Conservation (phyloP, 2,888 invertebrate genomes). For the Adelognathus sp. region DNA sequence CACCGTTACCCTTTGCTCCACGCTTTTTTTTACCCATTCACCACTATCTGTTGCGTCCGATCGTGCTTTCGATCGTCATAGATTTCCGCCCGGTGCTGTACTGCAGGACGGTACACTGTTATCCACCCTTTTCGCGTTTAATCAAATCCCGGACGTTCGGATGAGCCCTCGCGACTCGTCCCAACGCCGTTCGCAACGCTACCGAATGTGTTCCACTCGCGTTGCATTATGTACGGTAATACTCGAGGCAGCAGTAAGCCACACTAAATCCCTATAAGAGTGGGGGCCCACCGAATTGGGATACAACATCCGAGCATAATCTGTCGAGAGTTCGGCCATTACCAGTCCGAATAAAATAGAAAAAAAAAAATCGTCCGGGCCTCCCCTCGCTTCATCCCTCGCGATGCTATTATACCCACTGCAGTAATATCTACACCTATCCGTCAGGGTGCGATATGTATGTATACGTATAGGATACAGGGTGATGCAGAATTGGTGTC, state of each 20-base stretch:
- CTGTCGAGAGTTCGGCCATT: conserved; percentile 77
- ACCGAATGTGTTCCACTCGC: conserved; percentile 50
- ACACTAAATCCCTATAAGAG: conserved; percentile 75
- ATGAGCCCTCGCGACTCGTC: conserved; percentile 29
- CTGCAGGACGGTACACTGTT: not conserved
- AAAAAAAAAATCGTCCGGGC: conserved; percentile 49
- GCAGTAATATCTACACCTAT: conserved; percentile 2
- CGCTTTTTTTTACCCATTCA: conserved; percentile 34
- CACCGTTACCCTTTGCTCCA: conserved; percentile 28
- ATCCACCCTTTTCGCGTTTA: conserved; percentile 25
- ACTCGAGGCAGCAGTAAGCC: conserved; percentile 72
- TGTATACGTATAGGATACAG: too few relatives aligned
- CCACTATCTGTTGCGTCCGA: conserved; percentile 16
- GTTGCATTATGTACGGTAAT: conserved; percentile 72
- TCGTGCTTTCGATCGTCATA: conserved; percentile 34
- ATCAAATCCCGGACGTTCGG: conserved; percentile 36
- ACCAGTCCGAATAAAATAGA: conserved; percentile 68
- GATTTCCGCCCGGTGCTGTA: conserved; percentile 24
- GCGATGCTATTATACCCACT: conserved; percentile 45
- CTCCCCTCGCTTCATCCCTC: conserved; percentile 46
- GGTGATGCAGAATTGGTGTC: too few relatives aligned
- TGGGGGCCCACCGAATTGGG: conserved; percentile 68
- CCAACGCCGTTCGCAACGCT: conserved; percentile 17
- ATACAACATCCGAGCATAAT: conserved; percentile 72
- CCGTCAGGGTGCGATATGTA: conserved; percentile 67